Base-by-base conservation (phyloP, 2,113 vertebrate genomes). In the Stictonetta naevosa region DNA sequence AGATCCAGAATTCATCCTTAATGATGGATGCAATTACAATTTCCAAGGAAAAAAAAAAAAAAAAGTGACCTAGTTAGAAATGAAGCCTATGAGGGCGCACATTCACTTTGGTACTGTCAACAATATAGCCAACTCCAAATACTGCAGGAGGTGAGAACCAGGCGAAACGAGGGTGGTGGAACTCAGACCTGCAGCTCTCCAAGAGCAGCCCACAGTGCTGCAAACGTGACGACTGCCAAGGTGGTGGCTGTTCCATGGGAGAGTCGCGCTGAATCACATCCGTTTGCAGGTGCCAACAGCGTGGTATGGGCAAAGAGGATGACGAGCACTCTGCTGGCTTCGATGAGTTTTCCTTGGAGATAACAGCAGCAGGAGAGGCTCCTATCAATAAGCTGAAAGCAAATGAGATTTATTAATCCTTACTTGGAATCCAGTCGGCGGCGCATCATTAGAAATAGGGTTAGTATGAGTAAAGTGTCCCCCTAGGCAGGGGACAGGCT, bases 261-360 rank as follows among this genome's bases (percentile, higher is more conserved):
- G 40, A 50, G 34, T 86, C 2, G 0, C 28, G 8, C 56, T 91
- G 88, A 93, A 80, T 90, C 94, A 86, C 50, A 63, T 59, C 76
- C 40, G 7, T 71, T 59, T 71, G 64, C 68, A 88, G 73, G 68
- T 93, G 88, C 83, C 91, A 93, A 76, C 79, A 92, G 59, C 42
- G 91, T 53, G 21, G 44, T 17, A 44, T 36, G 63, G 84, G 88
- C 62, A 88, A 91, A 90, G 74, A 91, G 34, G 34, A 33, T 0
- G 0, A 18, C 28, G 71, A 95, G 88, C 79, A 29, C 20, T 5
- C 79, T 80, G 72, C 68, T 88, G 88, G 58, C 58, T 69, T 72
- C 56, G 29, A 75, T 60, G 28, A 83, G 48, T 94, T 93, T 83
- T 92, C 55, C 36, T 58, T 67, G 73, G 68, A 92, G 83, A 62